Conservation (phyloP, 2,888 invertebrate species). For the Leptinotarsa tumamoca region DNA sequence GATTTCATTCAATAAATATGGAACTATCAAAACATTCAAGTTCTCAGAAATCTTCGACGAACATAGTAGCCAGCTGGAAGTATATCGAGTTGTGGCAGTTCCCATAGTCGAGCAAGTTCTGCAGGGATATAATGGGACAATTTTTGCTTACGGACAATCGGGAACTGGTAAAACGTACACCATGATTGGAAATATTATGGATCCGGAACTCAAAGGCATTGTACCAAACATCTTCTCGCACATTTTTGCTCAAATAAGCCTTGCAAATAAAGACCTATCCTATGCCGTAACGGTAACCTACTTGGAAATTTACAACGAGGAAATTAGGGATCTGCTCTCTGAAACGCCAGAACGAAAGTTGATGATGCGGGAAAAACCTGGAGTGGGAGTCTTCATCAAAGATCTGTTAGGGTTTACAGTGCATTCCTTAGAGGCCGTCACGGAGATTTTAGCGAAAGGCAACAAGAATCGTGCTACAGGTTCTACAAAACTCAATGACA, state of each 20-base stretch:
- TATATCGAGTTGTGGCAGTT: conserved; percentile 93
- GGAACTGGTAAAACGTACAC: conserved; percentile 98
- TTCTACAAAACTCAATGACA: conserved; percentile 93
- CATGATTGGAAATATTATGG: conserved; percentile 90
- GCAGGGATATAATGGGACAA: conserved; percentile 93
- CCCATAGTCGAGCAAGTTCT: conserved; percentile 95
- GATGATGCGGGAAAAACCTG: conserved; percentile 93
- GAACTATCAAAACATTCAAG: conserved; percentile 85
- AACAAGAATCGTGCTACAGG: conserved; percentile 86
- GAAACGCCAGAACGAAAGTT: conserved; percentile 76
- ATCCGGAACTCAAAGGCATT: conserved; percentile 90
- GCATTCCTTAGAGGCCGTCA: conserved; percentile 94
- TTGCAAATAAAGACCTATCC: conserved; percentile 80
- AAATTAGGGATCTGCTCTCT: conserved; percentile 88
- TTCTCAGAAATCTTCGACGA: conserved; percentile 93
- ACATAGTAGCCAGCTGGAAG: conserved; percentile 85
- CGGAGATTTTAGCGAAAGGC: conserved; percentile 92
- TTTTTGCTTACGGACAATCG: conserved; percentile 87
- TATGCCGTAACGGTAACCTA: conserved; percentile 96
- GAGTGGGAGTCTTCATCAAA: conserved; percentile 96
- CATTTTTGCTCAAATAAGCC: conserved; percentile 95
- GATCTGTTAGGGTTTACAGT: conserved; percentile 95
- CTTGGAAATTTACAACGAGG: conserved; percentile 98
- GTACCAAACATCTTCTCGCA: conserved; percentile 98
- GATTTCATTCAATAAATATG: conserved; percentile 76